Base-by-base conservation (phyloP, 2,888 invertebrate species). In the Acleris cristana region DNA sequence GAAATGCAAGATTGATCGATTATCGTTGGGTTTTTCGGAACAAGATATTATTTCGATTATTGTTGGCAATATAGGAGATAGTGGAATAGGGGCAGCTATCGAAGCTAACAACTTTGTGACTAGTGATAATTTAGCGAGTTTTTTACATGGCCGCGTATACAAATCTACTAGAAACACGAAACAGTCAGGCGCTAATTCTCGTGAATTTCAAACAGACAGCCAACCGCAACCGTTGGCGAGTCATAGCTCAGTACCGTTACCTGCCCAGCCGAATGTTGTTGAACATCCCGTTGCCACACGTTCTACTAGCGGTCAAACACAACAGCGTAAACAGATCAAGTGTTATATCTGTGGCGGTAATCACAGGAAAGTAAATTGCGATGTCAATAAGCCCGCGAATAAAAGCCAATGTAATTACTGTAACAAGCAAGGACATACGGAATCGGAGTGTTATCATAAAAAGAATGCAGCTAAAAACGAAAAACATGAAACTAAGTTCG, bases 31-130 rank as follows among this genome's bases (percentile, higher is more conserved):
- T 21, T 73, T 73, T 62, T 61, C 71, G 2, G 71, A 73, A 21
- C 52, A 40, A 18, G 71, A 73, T 52, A 69, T 72, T 26, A 69
- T 72, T 44, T 71, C 72, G 16, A 70, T 75, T 45, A 72, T 75
- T n/a, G 30, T 75, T 4, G 72, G 75, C 0, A 72, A 70, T 54
- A 70, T 69, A 18, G 69, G 68, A n/a, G 73, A 74, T 34, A 23
- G 34, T 45, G 69, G 69, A 52, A 70, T 73, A 16, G 64, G 62
- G 12, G 71, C 71, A n/a, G 68, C 74, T 1, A 60, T 72, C 2
- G 72, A 75, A 63, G 72, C 74, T 0, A 71, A 64, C 59, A 69
- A 68, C 53, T 75, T 73, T 48, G 26, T 18, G 8, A 45, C 67
- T 1, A 23, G 61, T 21, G 61, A 61, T 40, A 53, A 19, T 23